Base-by-base conservation (phyloP, 2,113 vertebrate genomes). In the Phalacrocorax brasilianus region DNA sequence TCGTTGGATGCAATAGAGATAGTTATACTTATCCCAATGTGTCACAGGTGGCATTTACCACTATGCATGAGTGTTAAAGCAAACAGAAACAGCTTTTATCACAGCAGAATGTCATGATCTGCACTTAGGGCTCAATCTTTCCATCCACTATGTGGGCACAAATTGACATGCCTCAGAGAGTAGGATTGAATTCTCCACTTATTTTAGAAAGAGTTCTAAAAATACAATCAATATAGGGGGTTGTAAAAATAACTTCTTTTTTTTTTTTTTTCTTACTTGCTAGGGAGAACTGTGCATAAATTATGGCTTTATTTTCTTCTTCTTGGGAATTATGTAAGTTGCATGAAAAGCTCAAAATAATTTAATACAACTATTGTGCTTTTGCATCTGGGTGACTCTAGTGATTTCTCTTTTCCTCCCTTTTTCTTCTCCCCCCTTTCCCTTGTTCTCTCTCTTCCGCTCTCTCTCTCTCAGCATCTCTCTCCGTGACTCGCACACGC, bases 61-160 rank as follows among this genome's bases (percentile, higher is more conserved):
- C 93, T 85, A 88, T 94, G 91, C 92, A 92, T 89, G 93, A 94
- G 87, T 95, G 92, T 95, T 97, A 96, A 96, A 95, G 93, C 89
- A 96, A 97, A 97, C 93, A 97, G 96, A 97, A 97, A 95, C 97
- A 95, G 96, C 97, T 97, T 97, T 97, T 97, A 97, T 97, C 97
- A 95, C 96, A 97, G 97, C 91, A 83, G 97, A 97, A 95, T 97
- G 88, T 96, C 97, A 96, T 97, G 97, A 96, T 97, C 91, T 96
- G 95, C 96, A 96, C 96, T 97, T 97, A 96, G 95, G 94, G 93
- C 94, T 97, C 96, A 96, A 91, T 97, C 94, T 97, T 96, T 84
- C 83, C 89, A 95, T 97, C 61, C 71, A 72, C 95, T 95, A 95
- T 47, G 96, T 96, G 89, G 96, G 97, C 85, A 96, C 85, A 96